Base-by-base conservation (phyloP, 1,140 invertebrate genomes). In the Hermetia illucens region DNA sequence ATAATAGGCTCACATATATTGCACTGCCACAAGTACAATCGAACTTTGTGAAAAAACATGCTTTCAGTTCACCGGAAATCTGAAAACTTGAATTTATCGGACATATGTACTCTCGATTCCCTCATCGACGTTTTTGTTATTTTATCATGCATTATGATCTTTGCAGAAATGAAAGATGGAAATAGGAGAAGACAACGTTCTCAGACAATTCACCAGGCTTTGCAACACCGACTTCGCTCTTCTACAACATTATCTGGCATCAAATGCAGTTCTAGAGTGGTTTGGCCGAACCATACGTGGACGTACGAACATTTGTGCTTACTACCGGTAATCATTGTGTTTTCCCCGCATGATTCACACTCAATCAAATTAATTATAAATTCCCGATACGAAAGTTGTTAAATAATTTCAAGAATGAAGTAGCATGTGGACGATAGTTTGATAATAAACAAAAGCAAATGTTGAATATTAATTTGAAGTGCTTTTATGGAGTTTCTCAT, bases 241-340 rank as follows among this genome's bases (percentile, higher is more conserved):
- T 24, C 15, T 24, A 4, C 19, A 15, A 5, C 25, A 36, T 13
- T 12, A 21, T 8, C 25, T 36, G n/a, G 35, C 35, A 13, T 36
- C 35, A 19, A 36, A 36, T 24, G 35, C n/a, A 4, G 21, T 36
- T 19, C n/a, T 36, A 9, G 35, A 36, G 10, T 36, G 35, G 35
- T 36, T 36, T 24, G 35, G 35, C 10, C 35, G 35, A 4, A 36
- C 19, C 12, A 24, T 36, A 22, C 19, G 20, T 4, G 35, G 21
- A 13, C 21, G 20, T 22, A 24, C 15, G 13, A 19, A n/a, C 4
- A 24, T 36, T 6, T n/a, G 25, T 12, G n/a, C 13, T 22, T 36
- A 17, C 19, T 22, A 22, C 6, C n/a, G 20, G 20, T 36, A 13
- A 27, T n/a, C n/a, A n/a, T n/a, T n/a, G n/a, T n/a, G n/a, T n/a